Evolutionary conservation across 2,888 invertebrate genomes (phyloP).

Genomic region (Eupelmus urozonus): DNA sequence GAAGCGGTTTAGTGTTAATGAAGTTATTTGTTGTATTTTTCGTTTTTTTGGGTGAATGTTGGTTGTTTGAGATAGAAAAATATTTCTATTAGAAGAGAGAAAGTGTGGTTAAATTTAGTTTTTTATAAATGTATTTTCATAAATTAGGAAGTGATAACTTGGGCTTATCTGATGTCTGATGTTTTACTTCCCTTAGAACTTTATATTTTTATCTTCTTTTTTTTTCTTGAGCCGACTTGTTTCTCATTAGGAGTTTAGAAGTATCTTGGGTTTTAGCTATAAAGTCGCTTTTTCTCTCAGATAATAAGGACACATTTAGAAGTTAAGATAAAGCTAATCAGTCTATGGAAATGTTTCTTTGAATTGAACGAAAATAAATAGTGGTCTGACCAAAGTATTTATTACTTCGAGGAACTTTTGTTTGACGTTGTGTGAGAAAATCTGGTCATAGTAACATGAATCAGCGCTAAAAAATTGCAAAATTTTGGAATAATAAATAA

Average conservation of each 20-base stretch:
- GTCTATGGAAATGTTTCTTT: slow-evolving; percentile 32
- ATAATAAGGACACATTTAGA: slow-evolving; percentile 39
- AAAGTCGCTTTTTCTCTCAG: too few relatives aligned
- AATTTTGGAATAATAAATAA: too few relatives aligned
- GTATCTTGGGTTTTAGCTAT: too few relatives aligned
- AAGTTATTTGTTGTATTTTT: too few relatives aligned
- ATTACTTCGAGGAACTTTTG: slow-evolving; percentile 42
- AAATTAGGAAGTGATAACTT: slow-evolving; percentile 24
- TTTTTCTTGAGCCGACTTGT: slow-evolving; percentile 22
- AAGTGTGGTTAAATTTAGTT: background rate
- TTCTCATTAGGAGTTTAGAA: too few relatives aligned
- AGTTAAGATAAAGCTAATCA: slow-evolving; percentile 48
- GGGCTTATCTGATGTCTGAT: slow-evolving; percentile 26
- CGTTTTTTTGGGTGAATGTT: background rate
- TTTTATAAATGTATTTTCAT: background rate
- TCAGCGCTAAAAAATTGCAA: slow-evolving; percentile 5
- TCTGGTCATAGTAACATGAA: slow-evolving; percentile 15
- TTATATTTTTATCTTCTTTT: background rate
- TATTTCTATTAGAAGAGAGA: too few relatives aligned
- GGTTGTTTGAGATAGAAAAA: too few relatives aligned
- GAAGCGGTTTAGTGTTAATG: too few relatives aligned
- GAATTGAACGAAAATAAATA: slow-evolving; percentile 34
- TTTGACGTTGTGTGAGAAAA: slow-evolving; percentile 3
- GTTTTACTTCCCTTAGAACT: slow-evolving; percentile 19
- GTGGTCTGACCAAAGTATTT: slow-evolving; percentile 21